Conservation (phyloP, 2,888 invertebrate species). For the Eupsilia transversa region DNA sequence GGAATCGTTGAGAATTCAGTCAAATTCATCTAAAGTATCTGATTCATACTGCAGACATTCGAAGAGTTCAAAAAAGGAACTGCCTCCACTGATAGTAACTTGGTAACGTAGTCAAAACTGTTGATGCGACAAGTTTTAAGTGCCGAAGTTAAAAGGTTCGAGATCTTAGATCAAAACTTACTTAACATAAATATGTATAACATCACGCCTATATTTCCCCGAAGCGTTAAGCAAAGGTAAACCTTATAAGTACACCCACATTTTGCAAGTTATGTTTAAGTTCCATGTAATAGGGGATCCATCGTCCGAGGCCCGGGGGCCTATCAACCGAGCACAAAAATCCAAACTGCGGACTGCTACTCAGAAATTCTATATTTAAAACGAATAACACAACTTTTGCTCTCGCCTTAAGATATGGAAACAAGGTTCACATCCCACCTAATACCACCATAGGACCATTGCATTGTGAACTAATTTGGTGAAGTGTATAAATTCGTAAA, state of each 20-base stretch:
- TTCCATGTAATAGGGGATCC: background rate
- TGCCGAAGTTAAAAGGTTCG: background rate
- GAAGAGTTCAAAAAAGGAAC: constrained; percentile 13
- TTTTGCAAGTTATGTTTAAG: too few relatives aligned
- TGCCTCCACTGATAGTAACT: background rate
- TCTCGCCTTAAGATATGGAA: too few relatives aligned
- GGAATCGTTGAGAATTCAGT: background rate
- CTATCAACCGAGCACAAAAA: background rate
- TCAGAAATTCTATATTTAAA: too few relatives aligned
- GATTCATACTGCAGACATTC: background rate
- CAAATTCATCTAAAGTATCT: background rate
- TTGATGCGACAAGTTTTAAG: constrained; percentile 25
- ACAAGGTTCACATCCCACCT: too few relatives aligned
- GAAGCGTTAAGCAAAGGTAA: background rate
- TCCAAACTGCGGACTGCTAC: background rate
- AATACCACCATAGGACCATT: too few relatives aligned
- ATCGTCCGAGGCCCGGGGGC: too few relatives aligned
- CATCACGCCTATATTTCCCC: background rate
- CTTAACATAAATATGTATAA: background rate
- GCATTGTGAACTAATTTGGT: too few relatives aligned
- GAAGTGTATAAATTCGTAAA: too few relatives aligned
- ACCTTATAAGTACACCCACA: too few relatives aligned
- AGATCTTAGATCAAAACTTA: background rate
- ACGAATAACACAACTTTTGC: too few relatives aligned
- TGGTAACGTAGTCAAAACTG: background rate